Conservation (phyloP, 2,113 vertebrate species). For the Dermatemys mawii region DNA sequence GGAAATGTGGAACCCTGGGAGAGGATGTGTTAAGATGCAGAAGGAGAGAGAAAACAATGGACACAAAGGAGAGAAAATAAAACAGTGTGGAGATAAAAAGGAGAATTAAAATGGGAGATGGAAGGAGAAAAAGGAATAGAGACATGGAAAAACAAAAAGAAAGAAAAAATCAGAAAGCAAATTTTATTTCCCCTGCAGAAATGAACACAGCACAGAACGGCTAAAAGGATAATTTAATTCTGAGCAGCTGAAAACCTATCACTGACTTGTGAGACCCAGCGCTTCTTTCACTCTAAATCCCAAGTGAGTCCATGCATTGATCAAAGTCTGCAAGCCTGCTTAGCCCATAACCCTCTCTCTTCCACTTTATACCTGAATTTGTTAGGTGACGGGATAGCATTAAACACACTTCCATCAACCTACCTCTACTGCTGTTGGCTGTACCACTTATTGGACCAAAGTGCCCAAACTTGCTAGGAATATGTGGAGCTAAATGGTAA, state of each 20-base stretch:
- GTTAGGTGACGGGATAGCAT: conserved; percentile 49
- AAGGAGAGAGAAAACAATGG: not conserved
- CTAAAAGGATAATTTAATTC: conserved; percentile 67
- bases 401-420: conserved; percentile 44
- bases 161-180: conserved; percentile 28
- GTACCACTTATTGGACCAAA: not conserved
- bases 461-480: not conserved
- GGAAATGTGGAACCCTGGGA: not conserved
- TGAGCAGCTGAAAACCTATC: conserved; percentile 67
- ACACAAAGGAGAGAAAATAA: not conserved
- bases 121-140: not conserved
- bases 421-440: conserved; percentile 6
- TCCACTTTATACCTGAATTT: conserved; percentile 65
- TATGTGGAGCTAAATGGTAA: not conserved
- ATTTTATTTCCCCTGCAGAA: conserved; percentile 47
- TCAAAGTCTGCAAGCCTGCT: conserved; percentile 70
- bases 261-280: conserved; percentile 50
- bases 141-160: not conserved
- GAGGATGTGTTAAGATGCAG: not conserved
- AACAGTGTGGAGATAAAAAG: not conserved
- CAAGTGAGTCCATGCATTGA: conserved; percentile 58
- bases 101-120: not conserved
- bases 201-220: conserved; percentile 11
- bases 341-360: conserved; percentile 67
- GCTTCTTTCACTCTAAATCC: conserved; percentile 62